Evolutionary conservation across 2,888 invertebrate species (phyloP).

Genomic region (Diaprepes abbreviatus): DNA sequence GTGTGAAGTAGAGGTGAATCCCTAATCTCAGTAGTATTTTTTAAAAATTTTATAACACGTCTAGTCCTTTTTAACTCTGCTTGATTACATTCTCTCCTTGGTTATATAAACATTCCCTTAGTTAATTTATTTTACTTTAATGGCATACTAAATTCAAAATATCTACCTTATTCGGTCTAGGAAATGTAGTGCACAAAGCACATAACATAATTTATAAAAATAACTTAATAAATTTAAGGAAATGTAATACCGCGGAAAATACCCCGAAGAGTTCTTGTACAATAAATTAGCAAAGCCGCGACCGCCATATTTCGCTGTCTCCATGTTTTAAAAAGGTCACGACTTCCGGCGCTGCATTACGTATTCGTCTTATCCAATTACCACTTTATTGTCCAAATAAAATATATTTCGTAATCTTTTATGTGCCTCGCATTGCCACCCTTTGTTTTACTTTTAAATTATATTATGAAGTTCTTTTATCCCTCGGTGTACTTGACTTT

Average conservation of each 20-base stretch:
- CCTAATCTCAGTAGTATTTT: too few species aligned
- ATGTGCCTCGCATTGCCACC: slow-evolving; percentile 53
- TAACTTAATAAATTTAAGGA: slow-evolving; percentile 49
- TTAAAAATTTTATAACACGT: too few species aligned
- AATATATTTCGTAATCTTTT: slow-evolving; percentile 57
- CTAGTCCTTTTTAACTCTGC: too few species aligned
- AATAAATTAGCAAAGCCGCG: slow-evolving; percentile 41
- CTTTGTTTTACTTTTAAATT: slow-evolving; percentile 59
- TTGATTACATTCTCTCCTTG: too few species aligned
- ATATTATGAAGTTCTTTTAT: slow-evolving; percentile 10
- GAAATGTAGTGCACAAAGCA: slow-evolving; percentile 18
- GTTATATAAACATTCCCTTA: not conserved
- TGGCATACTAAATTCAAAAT: slow-evolving; percentile 9
- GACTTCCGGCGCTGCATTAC: slow-evolving; percentile 43
- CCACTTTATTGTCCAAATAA: slow-evolving; percentile 52
- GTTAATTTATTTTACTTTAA: slow-evolving; percentile 6
- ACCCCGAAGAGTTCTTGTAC: slow-evolving; percentile 45
- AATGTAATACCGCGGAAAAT: slow-evolving; percentile 46
- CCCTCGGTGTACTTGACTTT: too few species aligned
- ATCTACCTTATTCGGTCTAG: slow-evolving; percentile 1
- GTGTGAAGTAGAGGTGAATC: too few species aligned
- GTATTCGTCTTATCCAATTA: slow-evolving; percentile 50
- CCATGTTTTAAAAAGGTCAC: slow-evolving; percentile 46
- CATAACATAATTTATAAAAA: slow-evolving; percentile 48
- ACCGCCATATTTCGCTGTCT: slow-evolving; percentile 45